Evolutionary conservation across 2,797 vertebrate genomes (phyloP).

Genomic region (Momotus momota): DNA sequence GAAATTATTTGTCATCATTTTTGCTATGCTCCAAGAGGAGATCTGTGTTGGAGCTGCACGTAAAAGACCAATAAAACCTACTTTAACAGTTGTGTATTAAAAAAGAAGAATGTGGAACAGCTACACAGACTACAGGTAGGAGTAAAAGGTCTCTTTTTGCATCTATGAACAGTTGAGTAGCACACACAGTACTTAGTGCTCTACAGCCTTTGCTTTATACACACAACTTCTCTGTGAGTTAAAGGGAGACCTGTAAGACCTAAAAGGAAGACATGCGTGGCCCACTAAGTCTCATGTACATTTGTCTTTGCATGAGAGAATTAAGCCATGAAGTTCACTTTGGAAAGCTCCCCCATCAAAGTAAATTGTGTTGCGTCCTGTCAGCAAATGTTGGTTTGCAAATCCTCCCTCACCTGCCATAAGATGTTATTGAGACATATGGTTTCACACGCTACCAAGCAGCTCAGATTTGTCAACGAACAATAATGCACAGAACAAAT

Average conservation of each 20-base stretch:
- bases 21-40: background rate
- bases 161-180: background rate
- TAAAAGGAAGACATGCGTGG: too few relatives aligned
- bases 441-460: constrained; percentile 51
- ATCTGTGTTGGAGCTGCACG: background rate
- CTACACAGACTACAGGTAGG: background rate
- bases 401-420: constrained; percentile 50
- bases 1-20: background rate
- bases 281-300: background rate
- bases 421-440: constrained; percentile 55
- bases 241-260: background rate
- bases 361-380: constrained; percentile 34
- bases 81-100: background rate
- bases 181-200: background rate
- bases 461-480: constrained; percentile 28
- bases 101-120: background rate
- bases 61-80: background rate
- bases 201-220: background rate
- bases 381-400: constrained; percentile 63
- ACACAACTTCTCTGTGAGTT: background rate
- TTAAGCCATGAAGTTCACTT: constrained; percentile 10
- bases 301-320: constrained; percentile 5
- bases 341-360: constrained; percentile 43
- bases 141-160: background rate
- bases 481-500: constrained; percentile 38